Evolutionary conservation across 2,113 vertebrate genomes (phyloP).

Genomic region (Rhabdornis inornatus): DNA sequence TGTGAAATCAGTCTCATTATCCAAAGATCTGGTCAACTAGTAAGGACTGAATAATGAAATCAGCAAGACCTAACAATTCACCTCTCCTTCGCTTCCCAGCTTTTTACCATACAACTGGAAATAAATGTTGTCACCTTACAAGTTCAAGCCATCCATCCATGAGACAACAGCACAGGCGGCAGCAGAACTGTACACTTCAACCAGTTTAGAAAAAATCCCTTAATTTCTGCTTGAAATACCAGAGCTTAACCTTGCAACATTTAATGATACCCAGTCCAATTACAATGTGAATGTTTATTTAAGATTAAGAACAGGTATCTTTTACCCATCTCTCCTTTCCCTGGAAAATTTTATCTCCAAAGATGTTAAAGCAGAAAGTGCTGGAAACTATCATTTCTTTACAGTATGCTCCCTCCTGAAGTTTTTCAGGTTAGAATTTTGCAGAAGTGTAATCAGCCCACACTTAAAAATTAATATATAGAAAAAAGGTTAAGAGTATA

Average conservation of each 20-base stretch:
- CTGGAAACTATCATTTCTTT: background rate
- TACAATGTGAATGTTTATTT: background rate
- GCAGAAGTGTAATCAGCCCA: background rate
- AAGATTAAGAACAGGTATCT: background rate
- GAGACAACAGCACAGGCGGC: rapidly evolving
- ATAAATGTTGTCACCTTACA: background rate
- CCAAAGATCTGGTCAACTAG: background rate
- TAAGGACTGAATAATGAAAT: background rate
- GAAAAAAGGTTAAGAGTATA: background rate
- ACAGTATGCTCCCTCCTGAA: background rate
- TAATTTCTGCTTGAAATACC: background rate
- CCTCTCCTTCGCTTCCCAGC: background rate
- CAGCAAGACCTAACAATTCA: background rate
- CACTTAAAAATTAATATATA: background rate
- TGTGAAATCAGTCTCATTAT: background rate
- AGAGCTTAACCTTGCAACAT: background rate
- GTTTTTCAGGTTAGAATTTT: background rate
- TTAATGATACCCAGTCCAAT: background rate
- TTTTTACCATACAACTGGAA: background rate
- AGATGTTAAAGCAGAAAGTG: background rate
- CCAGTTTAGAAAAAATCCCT: background rate
- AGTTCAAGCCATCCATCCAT: rapidly evolving
- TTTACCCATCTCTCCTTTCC: background rate
- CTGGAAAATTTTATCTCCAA: background rate
- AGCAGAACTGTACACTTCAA: background rate